Conservation (phyloP, 2,888 invertebrate genomes). For the Yponomeuta cagnagella region DNA sequence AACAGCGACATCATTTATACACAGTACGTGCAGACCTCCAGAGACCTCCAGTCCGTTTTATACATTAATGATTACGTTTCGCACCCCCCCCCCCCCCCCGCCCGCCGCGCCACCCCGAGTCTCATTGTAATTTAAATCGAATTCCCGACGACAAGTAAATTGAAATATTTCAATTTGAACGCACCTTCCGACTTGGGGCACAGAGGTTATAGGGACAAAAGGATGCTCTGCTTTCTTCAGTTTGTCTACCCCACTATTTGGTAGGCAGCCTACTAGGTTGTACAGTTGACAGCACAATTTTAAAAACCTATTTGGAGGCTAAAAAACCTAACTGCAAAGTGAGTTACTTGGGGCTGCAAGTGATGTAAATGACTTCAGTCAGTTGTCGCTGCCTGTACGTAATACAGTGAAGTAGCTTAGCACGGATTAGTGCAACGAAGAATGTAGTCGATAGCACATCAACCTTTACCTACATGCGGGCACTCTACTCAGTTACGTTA, state of each 20-base stretch:
- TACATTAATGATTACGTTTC: conserved; percentile 60
- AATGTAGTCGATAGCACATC: too few species aligned
- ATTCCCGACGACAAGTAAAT: conserved; percentile 70
- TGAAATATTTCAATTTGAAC: conserved; percentile 71
- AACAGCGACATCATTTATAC: conserved; percentile 22
- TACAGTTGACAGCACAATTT: too few species aligned
- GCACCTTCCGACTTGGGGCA: conserved; percentile 44
- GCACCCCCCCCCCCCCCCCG: conserved; percentile 19
- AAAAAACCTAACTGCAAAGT: too few species aligned
- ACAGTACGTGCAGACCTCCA: conserved; percentile 51
- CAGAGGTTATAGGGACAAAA: not conserved
- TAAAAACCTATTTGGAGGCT: too few species aligned
- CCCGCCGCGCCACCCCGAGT: conserved; percentile 26
- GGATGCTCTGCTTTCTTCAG: not conserved
- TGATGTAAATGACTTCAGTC: too few species aligned
- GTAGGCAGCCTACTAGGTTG: too few species aligned
- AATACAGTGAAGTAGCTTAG: too few species aligned
- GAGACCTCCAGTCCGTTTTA: conserved; percentile 48
- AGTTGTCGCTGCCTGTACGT: too few species aligned
- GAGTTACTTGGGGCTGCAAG: too few species aligned
- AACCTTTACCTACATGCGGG: too few species aligned
- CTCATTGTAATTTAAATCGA: conserved; percentile 74
- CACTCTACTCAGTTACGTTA: too few species aligned
- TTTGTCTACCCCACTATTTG: not conserved
- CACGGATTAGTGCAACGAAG: too few species aligned